A percentile compares a stretch with the other conserved stretches of the same genome.
phyloP scores from a whole-genome alignment of 1,140 invertebrate species.

The Drosophila tsacasi region DNA sequence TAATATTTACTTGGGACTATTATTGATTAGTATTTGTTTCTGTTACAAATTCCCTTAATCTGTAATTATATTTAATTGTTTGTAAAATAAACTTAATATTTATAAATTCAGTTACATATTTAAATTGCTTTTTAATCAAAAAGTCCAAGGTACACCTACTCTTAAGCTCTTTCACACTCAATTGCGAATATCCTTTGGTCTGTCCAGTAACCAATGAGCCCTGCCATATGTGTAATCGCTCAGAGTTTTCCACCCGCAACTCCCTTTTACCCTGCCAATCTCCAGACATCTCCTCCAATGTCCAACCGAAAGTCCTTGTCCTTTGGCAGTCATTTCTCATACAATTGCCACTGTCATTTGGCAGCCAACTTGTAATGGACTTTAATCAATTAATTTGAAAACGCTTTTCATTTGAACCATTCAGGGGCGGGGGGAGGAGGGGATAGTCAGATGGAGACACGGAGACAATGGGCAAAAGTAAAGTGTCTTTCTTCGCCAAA shows the following conservation, averaged over 20 bases:
- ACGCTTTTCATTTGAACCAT: conserved; percentile 78
- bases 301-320: conserved; percentile 29
- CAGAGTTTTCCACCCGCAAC: neutral
- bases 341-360: conserved; percentile 82
- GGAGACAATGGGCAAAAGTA: conserved; percentile 60
- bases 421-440: neutral
- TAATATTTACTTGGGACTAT: neutral
- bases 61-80: neutral
- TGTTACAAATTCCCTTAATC: neutral
- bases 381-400: conserved; percentile 84
- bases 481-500: conserved; percentile 68
- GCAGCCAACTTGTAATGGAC: conserved; percentile 81
- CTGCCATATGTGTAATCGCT: conserved; percentile 55
- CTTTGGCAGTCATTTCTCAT: conserved; percentile 74
- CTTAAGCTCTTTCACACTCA: neutral
- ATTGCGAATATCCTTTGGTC: neutral
- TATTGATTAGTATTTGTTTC: neutral
- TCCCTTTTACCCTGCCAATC: too few species aligned
- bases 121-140: neutral
- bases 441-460: conserved; percentile 4
- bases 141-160: too few species aligned
- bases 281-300: neutral
- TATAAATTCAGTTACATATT: neutral
- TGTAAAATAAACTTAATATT: neutral
- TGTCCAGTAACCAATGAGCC: conserved; percentile 57